These are phyloP conservation scores for Motacilla alba DNA, from an alignment of 2,113 vertebrate genomes.

Conservation along the genomic window DNA sequence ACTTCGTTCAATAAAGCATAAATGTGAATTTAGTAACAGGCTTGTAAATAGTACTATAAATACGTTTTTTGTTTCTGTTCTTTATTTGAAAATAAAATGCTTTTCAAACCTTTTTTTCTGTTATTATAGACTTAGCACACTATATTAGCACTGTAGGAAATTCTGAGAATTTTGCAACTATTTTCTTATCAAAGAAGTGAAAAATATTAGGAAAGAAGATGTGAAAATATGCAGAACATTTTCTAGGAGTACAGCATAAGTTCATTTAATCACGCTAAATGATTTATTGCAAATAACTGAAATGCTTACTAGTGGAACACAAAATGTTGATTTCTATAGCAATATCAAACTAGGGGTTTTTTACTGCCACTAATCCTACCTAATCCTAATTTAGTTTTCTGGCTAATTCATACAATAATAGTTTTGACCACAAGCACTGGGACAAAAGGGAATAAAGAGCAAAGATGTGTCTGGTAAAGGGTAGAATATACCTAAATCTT, in stretches of 20 bases:
- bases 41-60: slow-evolving; percentile 22
- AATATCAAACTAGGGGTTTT: fast-evolving
- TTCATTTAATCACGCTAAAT: background rate
- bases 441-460: background rate
- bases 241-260: background rate
- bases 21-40: background rate
- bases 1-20: background rate
- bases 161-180: background rate
- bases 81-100: background rate
- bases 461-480: background rate
- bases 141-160: background rate
- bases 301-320: background rate
- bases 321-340: background rate
- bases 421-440: fast-evolving
- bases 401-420: background rate
- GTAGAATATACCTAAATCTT: background rate
- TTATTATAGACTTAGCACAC: background rate
- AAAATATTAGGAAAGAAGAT: background rate
- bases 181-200: background rate
- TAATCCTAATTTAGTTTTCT: background rate
- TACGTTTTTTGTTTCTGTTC: background rate
- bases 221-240: background rate
- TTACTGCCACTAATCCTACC: background rate
- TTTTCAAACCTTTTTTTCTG: background rate
- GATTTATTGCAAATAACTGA: background rate